Evolutionary conservation across 2,113 vertebrate genomes (phyloP), one percentile per base, ranked within the genome.

Genomic region (Pimephales promelas): DNA sequence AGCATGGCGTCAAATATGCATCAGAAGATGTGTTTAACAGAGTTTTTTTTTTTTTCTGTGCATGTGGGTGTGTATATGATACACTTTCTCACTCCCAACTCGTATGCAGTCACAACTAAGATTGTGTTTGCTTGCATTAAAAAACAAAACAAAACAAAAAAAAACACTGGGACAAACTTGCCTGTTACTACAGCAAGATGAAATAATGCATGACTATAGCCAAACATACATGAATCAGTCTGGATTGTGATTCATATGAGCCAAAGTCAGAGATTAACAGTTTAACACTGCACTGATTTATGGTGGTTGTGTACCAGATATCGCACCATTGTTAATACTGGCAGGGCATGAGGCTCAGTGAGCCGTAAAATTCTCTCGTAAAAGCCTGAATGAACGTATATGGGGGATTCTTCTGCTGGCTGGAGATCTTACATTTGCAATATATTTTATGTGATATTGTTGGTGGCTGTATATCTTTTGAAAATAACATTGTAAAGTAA

Each of bases 331-430:
- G 47, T 89, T 86, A 47, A 87, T 78, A 83, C 71, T 40, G 80
- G 77, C 86, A 83, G 57, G 6, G 81, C 45, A 61, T 54, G 43
- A 36, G 79, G 70, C 72, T 85, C 84, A 85, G 73, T 84, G 18
- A 16, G 68, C 85, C 43, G 76, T 84, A 78, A 88, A 91, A 88
- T 87, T 77, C 70, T 68, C 49, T 49, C 28, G 64, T 84, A 73
- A 84, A 84, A 57, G 28, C 28, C 62, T 47, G 34, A 76, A 80
- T 45, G 20, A 59, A 47, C 47, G 90, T 86, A 64, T 61, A 40
- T 71, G 56, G 59, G 68, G 74, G 75, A 87, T 78, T 86, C 83
- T 31, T 31, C 31, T 22, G 26, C 54, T 40, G 66, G 70, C 49
- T 54, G 72, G 40, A 26, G 66, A 77, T 34, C 31, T 78, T 54